A percentile compares a stretch with the other conserved stretches of the same genome.
Conservation (phyloP, 2,113 vertebrate genomes). For the Lontra canadensis region DNA sequence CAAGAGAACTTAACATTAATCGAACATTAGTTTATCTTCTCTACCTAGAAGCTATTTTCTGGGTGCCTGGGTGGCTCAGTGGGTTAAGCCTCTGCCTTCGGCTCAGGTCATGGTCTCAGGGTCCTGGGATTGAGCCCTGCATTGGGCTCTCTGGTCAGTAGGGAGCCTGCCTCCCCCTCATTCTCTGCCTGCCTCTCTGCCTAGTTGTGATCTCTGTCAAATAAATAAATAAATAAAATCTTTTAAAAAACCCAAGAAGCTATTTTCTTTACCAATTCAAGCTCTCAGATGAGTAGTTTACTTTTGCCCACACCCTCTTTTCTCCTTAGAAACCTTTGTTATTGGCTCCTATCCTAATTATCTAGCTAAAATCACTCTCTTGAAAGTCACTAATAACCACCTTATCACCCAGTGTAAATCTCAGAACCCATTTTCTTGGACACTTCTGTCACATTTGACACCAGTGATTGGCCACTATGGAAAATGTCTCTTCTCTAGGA, state of each 20-base stretch:
- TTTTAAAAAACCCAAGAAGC: too few relatives aligned
- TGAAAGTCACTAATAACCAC: neutral
- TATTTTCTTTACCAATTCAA: slow-evolving; percentile 38
- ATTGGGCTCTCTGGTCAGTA: too few relatives aligned
- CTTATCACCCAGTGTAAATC: neutral
- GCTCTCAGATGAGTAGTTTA: neutral
- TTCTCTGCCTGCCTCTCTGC: too few relatives aligned
- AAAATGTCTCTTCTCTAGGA: neutral
- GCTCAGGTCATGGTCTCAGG: too few relatives aligned
- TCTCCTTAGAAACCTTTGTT: neutral
- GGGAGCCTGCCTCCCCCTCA: too few relatives aligned
- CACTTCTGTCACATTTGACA: neutral
- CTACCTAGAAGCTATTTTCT: neutral
- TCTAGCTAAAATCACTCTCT: neutral
- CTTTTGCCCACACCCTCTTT: neutral
- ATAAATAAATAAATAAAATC: too few relatives aligned
- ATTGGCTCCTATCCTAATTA: neutral
- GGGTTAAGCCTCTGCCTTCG: too few relatives aligned
- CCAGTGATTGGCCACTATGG: neutral
- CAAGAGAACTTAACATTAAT: neutral
- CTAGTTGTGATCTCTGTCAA: too few relatives aligned
- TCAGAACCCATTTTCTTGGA: slow-evolving; percentile 36
- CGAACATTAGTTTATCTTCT: neutral
- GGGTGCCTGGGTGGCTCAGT: too few relatives aligned
- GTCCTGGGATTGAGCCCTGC: too few relatives aligned